A percentile compares a stretch with the other conserved stretches of the same genome.
Evolutionary conservation across 1,140 invertebrate species (phyloP).

Genomic region (Atta texana): DNA sequence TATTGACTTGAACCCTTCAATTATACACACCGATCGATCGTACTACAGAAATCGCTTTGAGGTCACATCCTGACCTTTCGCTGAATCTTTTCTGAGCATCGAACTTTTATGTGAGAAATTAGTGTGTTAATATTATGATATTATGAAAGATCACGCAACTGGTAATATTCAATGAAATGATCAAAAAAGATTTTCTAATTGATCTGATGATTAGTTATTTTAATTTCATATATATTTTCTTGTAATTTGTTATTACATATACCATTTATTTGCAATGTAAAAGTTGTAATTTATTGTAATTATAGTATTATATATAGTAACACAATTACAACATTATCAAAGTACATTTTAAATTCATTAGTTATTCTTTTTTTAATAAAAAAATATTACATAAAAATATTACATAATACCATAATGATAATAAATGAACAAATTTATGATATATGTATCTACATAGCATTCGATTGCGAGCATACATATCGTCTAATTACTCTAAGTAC

Average conservation of each 20-base stretch:
- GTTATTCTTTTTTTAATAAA: neutral
- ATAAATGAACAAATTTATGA: neutral
- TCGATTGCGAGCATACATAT: neutral
- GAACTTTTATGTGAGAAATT: conserved; percentile 66
- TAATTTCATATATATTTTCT: conserved; percentile 9
- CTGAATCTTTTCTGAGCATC: conserved; percentile 62
- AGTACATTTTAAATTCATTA: neutral
- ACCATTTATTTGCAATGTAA: conserved; percentile 1
- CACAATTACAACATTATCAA: neutral
- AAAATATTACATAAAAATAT: conserved; percentile 11
- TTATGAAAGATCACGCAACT: conserved; percentile 61
- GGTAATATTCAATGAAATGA: conserved; percentile 72
- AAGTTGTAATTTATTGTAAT: neutral
- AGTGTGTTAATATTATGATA: conserved; percentile 57
- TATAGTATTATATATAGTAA: neutral
- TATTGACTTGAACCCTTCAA: conserved; percentile 38
- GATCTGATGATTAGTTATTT: neutral
- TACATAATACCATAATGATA: conserved; percentile 3
- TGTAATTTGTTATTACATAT: neutral
- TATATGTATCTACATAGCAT: neutral
- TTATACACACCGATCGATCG: conserved; percentile 50
- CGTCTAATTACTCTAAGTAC: neutral
- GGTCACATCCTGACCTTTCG: conserved; percentile 66
- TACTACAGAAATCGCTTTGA: conserved; percentile 43
- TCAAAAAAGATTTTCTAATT: conserved; percentile 44